Evolutionary conservation across 2,797 vertebrate species (phyloP).

Genomic region (Arctocebus calabarensis): DNA sequence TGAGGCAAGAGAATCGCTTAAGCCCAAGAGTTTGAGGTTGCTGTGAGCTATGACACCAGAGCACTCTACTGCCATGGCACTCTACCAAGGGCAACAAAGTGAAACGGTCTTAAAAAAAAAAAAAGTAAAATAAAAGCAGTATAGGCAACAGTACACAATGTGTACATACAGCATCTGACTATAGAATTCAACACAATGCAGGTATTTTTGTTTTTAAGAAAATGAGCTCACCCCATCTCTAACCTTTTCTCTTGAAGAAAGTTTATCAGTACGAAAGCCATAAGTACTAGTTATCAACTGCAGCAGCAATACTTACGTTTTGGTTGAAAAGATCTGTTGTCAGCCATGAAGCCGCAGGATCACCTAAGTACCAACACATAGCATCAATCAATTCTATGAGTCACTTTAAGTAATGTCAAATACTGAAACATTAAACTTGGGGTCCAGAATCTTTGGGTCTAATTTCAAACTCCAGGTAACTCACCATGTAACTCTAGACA

Average conservation of each 20-base stretch:
- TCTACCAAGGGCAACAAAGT: too few species aligned
- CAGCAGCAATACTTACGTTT: slow-evolving; percentile 71
- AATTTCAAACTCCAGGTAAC: slow-evolving; percentile 64
- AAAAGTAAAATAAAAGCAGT: too few species aligned
- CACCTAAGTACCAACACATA: slow-evolving; percentile 72
- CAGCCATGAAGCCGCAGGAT: slow-evolving; percentile 73
- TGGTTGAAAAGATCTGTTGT: slow-evolving; percentile 48
- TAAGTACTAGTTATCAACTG: not conserved
- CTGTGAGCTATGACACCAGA: too few species aligned
- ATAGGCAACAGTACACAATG: too few species aligned
- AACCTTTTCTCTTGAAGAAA: slow-evolving; percentile 38
- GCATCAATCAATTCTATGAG: slow-evolving; percentile 66
- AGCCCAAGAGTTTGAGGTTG: too few species aligned
- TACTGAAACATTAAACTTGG: slow-evolving; percentile 66
- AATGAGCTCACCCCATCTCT: not conserved
- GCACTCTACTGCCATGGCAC: too few species aligned
- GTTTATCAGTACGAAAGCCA: slow-evolving; percentile 41
- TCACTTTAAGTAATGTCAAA: slow-evolving; percentile 62
- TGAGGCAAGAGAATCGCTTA: too few species aligned
- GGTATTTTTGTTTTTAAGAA: slow-evolving; percentile 9
- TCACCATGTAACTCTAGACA: slow-evolving; percentile 57
- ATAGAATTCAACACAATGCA: too few species aligned
- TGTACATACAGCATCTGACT: too few species aligned
- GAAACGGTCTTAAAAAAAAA: too few species aligned
- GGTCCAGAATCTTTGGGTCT: slow-evolving; percentile 56